A percentile compares a stretch with the other conserved stretches of the same genome.
These are phyloP conservation scores for Malaclemys terrapin DNA, from an alignment of 2,113 vertebrate species.

Conservation along the genomic window DNA sequence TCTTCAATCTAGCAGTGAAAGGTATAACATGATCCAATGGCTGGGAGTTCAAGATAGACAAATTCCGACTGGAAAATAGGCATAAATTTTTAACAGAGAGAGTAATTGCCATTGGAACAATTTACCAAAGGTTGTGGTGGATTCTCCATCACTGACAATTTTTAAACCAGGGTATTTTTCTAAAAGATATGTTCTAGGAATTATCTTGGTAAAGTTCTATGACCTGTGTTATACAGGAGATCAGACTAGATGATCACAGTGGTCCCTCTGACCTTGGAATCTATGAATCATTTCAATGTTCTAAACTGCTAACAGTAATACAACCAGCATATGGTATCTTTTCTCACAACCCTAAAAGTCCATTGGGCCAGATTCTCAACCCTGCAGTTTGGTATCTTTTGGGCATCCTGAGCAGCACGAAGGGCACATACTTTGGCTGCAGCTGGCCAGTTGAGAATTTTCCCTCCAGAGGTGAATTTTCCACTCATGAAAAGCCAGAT, in stretches of 20 bases:
- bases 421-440: neutral
- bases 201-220: neutral
- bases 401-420: neutral
- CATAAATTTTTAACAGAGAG: neutral
- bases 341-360: neutral
- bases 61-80: neutral
- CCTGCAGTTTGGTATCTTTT: neutral
- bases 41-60: neutral
- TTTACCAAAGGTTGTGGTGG: neutral
- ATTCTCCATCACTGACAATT: neutral
- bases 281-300: too few species aligned
- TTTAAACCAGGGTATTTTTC: too few species aligned
- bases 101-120: neutral
- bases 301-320: neutral
- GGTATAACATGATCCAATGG: neutral
- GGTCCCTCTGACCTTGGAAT: too few species aligned
- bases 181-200: neutral
- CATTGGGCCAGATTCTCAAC: neutral
- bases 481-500: neutral
- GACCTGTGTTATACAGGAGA: neutral
- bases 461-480: neutral
- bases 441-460: neutral
- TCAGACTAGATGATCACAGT: neutral
- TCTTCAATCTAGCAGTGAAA: neutral
- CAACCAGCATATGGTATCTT: neutral